A percentile compares a stretch with the other conserved stretches of the same genome.
Evolutionary conservation across 2,888 invertebrate species (phyloP).

Genomic region (Drosophila helvetica): DNA sequence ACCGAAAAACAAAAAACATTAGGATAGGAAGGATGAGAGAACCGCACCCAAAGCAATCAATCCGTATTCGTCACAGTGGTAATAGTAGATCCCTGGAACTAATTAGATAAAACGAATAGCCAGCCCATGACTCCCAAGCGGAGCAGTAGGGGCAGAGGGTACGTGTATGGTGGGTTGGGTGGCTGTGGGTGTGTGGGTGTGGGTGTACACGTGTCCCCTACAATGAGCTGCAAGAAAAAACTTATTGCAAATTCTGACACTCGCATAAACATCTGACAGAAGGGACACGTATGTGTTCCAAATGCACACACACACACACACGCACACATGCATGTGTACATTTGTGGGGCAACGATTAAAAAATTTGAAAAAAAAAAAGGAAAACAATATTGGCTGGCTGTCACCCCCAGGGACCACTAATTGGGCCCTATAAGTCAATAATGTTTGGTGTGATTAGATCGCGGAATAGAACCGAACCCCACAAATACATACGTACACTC

Average conservation of each 20-base stretch:
- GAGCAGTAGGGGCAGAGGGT: not conserved
- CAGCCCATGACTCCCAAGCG: not conserved
- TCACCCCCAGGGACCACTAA: not conserved
- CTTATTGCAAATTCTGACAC: not conserved
- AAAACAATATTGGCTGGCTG: not conserved
- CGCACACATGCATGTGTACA: not conserved
- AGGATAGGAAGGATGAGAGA: not conserved
- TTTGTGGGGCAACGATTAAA: not conserved
- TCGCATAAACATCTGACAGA: not conserved
- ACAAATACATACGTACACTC: constrained; percentile 7
- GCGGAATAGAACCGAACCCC: not conserved
- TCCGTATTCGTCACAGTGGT: not conserved
- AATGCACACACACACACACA: too few relatives aligned
- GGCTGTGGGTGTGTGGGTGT: not conserved
- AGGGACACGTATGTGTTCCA: not conserved
- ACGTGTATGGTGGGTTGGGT: not conserved
- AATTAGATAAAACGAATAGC: not conserved
- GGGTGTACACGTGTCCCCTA: not conserved
- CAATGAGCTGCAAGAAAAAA: not conserved
- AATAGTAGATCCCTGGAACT: not conserved
- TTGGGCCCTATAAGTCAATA: not conserved
- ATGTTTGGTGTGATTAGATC: not conserved
- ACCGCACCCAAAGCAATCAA: not conserved
- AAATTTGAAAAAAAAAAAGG: not conserved
- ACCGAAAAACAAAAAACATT: not conserved